Evolutionary conservation across 1,140 invertebrate genomes (phyloP).

Genomic region (Planococcus citri): DNA sequence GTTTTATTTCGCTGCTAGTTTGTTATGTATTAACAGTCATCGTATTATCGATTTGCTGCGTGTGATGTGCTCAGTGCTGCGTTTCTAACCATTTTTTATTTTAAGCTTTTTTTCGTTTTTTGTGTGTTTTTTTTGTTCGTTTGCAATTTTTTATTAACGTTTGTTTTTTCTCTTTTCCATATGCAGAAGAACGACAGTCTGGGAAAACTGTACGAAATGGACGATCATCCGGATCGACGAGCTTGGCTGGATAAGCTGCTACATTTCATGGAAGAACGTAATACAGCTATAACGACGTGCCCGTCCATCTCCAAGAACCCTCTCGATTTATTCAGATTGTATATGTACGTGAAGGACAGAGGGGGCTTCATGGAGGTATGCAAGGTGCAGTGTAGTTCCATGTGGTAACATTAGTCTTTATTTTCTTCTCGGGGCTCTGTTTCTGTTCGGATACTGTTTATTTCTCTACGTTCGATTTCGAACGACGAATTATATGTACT

Average conservation of each 20-base stretch:
- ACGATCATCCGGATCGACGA: constrained; percentile 80
- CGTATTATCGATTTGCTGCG: no score
- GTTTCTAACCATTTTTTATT: no score
- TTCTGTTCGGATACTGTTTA: constrained; percentile 18
- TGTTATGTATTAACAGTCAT: no score
- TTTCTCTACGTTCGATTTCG: no score
- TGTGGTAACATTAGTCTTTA: constrained; percentile 33
- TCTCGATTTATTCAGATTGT: constrained; percentile 91
- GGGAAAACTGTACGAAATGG: constrained; percentile 91
- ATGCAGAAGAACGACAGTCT: constrained; percentile 77
- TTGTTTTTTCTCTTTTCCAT: constrained; percentile 15
- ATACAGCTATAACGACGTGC: constrained; percentile 83
- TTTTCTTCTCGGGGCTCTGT: constrained; percentile 23
- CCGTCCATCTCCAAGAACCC: constrained; percentile 97
- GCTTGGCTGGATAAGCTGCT: constrained; percentile 85
- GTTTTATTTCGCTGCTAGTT: no score
- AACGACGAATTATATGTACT: no score
- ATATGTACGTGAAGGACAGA: constrained; percentile 85
- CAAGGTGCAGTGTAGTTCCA: constrained; percentile 56
- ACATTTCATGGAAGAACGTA: constrained; percentile 83
- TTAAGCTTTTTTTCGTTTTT: no score
- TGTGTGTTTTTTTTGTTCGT: neutral
- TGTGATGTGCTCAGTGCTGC: no score
- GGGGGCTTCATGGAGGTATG: constrained; percentile 95
- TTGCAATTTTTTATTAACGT: neutral